Evolutionary conservation across 2,113 vertebrate species (phyloP).

Genomic region (Apaloderma vittatum): DNA sequence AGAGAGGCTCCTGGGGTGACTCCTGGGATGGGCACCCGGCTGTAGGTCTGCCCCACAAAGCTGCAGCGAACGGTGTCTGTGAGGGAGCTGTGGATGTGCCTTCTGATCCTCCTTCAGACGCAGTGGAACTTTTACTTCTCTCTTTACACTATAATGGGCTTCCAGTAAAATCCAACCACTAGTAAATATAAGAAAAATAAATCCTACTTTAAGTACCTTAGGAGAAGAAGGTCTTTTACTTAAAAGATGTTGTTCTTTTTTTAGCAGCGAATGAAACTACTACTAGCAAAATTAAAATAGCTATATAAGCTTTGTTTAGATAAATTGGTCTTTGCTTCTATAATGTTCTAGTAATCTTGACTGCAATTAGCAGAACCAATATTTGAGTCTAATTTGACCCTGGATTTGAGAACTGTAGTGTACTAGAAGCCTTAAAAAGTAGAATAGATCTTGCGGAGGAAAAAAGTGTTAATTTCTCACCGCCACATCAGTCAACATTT

Average conservation of each 20-base stretch:
- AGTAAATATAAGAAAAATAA: neutral
- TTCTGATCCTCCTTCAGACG: neutral
- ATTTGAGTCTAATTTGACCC: neutral
- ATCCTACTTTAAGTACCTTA: neutral
- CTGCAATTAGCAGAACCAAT: neutral
- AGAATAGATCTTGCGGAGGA: neutral
- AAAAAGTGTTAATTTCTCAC: neutral
- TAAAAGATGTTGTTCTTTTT: neutral
- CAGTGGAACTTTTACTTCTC: neutral
- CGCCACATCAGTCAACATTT: neutral
- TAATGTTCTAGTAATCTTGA: neutral
- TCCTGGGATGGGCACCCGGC: rapidly evolving
- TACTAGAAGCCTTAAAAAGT: neutral
- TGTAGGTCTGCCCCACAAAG: neutral
- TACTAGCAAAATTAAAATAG: neutral
- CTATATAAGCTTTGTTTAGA: neutral
- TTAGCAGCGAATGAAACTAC: neutral
- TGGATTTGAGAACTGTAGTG: neutral
- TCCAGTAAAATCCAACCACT: neutral
- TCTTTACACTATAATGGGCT: neutral
- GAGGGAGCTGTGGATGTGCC: neutral
- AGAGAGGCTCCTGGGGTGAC: neutral
- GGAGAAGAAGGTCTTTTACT: neutral
- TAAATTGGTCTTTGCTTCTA: neutral
- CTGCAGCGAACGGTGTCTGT: neutral